Evolutionary conservation across 1,140 invertebrate genomes (phyloP).

Genomic region (Listronotus bonariensis): DNA sequence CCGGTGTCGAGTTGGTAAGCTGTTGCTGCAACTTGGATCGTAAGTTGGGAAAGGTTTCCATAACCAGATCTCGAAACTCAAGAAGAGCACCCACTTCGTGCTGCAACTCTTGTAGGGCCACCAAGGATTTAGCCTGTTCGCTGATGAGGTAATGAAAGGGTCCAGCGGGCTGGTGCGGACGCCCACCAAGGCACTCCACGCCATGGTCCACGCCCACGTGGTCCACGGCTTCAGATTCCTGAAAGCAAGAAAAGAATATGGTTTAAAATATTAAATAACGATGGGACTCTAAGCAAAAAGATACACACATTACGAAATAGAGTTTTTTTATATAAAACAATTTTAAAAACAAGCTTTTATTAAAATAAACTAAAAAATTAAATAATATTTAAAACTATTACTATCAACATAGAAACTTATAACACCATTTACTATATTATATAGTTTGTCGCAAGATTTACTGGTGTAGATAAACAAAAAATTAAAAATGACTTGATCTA

Average conservation of each 20-base stretch:
- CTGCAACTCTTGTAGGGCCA: conserved; percentile 81
- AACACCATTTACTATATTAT: no score
- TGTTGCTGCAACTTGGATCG: conserved; percentile 70
- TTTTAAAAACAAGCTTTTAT: no score
- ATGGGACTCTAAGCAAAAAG: not conserved
- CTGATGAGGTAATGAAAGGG: conserved; percentile 79
- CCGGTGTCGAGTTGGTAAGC: conserved; percentile 55
- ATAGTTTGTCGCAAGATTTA: no score
- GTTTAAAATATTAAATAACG: not conserved
- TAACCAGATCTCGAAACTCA: conserved; percentile 88
- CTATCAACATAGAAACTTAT: no score
- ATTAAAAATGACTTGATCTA: no score
- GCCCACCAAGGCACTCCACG: conserved; percentile 74
- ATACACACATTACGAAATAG: no score
- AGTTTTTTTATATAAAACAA: no score
- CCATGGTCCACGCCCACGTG: conserved; percentile 59
- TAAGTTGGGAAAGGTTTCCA: conserved; percentile 88
- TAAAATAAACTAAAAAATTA: no score
- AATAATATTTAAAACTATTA: no score
- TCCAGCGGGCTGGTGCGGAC: conserved; percentile 58
- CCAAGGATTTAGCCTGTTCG: conserved; percentile 80
- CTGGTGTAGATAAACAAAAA: no score
- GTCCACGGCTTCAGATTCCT: conserved; percentile 36
- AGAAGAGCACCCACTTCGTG: conserved; percentile 87
- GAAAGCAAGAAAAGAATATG: not conserved